A percentile compares a stretch with the other conserved stretches of the same genome.
Conservation (phyloP, 2,113 vertebrate species). For the Lucifuga dentata region DNA sequence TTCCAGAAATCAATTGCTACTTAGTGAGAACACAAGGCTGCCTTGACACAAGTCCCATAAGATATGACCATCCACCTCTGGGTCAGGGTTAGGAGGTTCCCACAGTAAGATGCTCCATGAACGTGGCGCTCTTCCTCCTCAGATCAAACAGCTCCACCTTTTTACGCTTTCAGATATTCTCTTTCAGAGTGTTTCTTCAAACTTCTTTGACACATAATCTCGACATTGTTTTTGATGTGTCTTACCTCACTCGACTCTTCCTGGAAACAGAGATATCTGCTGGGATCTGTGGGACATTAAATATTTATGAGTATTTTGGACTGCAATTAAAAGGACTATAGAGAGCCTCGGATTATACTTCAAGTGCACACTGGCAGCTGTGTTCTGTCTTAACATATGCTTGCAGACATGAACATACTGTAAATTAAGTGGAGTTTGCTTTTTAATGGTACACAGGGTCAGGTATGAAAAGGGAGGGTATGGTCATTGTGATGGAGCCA, state of each 20-base stretch:
- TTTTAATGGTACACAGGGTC: constrained; percentile 8
- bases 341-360: constrained; percentile 31
- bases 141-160: constrained; percentile 60
- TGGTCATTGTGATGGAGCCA: not conserved
- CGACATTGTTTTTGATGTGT: constrained; percentile 64
- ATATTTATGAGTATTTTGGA: constrained; percentile 69
- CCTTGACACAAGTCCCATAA: constrained; percentile 61
- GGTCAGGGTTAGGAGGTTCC: constrained; percentile 45
- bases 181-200: constrained; percentile 60
- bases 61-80: constrained; percentile 51
- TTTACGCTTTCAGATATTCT: constrained; percentile 58
- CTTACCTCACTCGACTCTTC: constrained; percentile 50
- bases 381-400: constrained; percentile 31
- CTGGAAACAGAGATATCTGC: constrained; percentile 54
- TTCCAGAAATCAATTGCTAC: constrained; percentile 71
- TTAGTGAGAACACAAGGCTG: constrained; percentile 66
- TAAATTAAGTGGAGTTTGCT: constrained; percentile 12
- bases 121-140: constrained; percentile 5
- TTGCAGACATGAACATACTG: constrained; percentile 20
- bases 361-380: not conserved
- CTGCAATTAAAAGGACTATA: constrained; percentile 60
- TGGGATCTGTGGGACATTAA: constrained; percentile 60
- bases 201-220: constrained; percentile 62
- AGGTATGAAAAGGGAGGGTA: constrained; percentile 10
- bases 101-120: constrained; percentile 13